These are phyloP conservation scores for Kobus ellipsiprymnus DNA, from an alignment of 2,113 vertebrate genomes.

Conservation along the genomic window DNA sequence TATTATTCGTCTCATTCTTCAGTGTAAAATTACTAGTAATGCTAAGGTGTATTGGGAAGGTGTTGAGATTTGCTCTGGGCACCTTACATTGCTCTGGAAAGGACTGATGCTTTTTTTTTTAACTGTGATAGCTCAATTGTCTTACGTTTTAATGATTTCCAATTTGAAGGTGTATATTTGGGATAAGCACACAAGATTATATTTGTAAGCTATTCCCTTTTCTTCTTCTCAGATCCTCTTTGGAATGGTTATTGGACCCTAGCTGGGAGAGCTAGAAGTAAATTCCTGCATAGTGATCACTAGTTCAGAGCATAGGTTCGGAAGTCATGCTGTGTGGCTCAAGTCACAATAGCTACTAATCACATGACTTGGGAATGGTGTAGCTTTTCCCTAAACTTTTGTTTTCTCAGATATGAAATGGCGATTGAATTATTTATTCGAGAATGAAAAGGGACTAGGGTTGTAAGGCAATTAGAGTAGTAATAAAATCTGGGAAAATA, in stretches of 20 bases:
- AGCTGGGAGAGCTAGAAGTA: background rate
- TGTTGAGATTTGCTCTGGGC: background rate
- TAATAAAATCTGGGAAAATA: background rate
- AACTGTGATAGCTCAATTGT: background rate
- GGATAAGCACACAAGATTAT: background rate
- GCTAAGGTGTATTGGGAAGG: background rate
- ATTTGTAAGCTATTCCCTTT: background rate
- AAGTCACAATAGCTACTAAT: background rate
- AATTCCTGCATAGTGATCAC: background rate
- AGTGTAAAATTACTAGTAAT: background rate
- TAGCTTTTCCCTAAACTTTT: background rate
- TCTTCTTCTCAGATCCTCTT: background rate
- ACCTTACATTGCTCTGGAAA: background rate
- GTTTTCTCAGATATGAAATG: background rate
- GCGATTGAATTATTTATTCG: background rate
- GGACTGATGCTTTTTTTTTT: background rate
- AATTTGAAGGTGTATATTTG: conserved; percentile 1
- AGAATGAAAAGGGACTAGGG: background rate
- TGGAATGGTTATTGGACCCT: background rate
- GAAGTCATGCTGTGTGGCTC: background rate
- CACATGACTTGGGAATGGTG: background rate
- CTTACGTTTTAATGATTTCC: background rate
- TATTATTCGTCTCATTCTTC: background rate
- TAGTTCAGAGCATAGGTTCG: background rate
- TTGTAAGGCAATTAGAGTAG: background rate